Percentiles rank a stretch among this genome's conserved stretches.
Conservation (phyloP, 1,140 invertebrate genomes). For the Metopolophium dirhodum region DNA sequence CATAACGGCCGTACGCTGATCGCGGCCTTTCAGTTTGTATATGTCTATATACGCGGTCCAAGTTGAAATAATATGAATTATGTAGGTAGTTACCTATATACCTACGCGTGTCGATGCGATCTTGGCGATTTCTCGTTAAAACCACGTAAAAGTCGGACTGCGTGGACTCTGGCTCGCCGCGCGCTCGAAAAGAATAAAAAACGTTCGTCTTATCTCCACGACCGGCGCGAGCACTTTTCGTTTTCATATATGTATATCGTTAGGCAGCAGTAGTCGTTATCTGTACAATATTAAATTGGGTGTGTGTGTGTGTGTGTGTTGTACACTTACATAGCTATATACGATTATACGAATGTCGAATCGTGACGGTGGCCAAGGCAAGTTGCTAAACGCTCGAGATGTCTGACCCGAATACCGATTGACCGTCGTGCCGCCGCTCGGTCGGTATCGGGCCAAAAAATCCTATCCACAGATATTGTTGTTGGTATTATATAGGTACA, state of each 20-base stretch:
- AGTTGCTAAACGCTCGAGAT: slow-evolving; percentile 47
- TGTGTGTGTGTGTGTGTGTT: neutral
- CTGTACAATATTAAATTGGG: neutral
- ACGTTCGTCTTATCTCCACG: neutral
- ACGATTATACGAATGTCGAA: neutral
- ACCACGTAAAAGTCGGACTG: slow-evolving; percentile 10
- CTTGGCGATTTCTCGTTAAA: neutral
- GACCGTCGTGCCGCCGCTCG: slow-evolving; percentile 44
- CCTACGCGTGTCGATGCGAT: neutral
- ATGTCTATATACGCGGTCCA: neutral
- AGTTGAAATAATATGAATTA: neutral
- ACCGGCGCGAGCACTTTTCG: neutral
- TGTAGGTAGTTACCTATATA: neutral
- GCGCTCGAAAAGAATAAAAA: neutral
- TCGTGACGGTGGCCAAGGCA: slow-evolving; percentile 51
- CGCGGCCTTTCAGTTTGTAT: neutral
- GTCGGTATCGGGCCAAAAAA: slow-evolving; percentile 41
- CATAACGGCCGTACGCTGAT: neutral
- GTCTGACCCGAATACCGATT: slow-evolving; percentile 54
- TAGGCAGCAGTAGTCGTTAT: neutral
- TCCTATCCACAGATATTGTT: slow-evolving; percentile 27
- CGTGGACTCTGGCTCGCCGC: neutral
- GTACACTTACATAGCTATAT: neutral
- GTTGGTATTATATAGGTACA: neutral
- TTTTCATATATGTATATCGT: neutral